Base-by-base conservation (phyloP, 2,113 vertebrate species). In the Lota lota region DNA sequence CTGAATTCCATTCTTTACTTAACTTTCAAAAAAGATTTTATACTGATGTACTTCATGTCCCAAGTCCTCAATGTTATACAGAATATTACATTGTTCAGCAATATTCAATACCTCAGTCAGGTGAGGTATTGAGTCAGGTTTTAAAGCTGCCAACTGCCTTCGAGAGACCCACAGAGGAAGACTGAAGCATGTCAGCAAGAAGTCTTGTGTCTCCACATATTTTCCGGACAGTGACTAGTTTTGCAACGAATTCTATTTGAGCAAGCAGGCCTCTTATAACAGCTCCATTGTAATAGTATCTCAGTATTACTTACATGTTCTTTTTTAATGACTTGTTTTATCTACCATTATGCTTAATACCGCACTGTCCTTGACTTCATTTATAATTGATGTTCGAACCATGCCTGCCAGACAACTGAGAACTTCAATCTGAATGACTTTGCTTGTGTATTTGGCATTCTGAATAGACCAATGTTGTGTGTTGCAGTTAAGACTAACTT, bases 401-500 rank as follows among this genome's bases (percentile, higher is more conserved):
- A 76, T 76, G 2, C 60, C 65, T 22, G 64, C 74, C 17, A 72
- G 57, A 59, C 21, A 51, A 58, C 36, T 40, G 22, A 76, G 24
- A 53, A 68, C 54, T n/a, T 69, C 22, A 73, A 69, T 77, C 58
- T 78, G 61, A 40, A 76, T 69, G 1, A 10, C 64, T 56, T 78
- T 73, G 62, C 63, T 73, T 28, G 66, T 66, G 18, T 73, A 68
- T 36, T 77, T 71, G 19, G 68, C 74, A 71, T 76, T 76, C 19
- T 36, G 33, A 33, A 28, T 22, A 7, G 50, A 63, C 18, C 51
- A 20, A 61, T 69, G 21, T 69, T 69, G 21, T 69, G 67, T 24
- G 60, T 62, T n/a, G 60, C 60, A 62, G 60, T 62, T 54, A 62
- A 28, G 60, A 58, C 71, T 67, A 63, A 58, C 71, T 67, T 63